Base-by-base conservation (phyloP, 2,797 vertebrate species). In the Melanotaenia pygmaea region DNA sequence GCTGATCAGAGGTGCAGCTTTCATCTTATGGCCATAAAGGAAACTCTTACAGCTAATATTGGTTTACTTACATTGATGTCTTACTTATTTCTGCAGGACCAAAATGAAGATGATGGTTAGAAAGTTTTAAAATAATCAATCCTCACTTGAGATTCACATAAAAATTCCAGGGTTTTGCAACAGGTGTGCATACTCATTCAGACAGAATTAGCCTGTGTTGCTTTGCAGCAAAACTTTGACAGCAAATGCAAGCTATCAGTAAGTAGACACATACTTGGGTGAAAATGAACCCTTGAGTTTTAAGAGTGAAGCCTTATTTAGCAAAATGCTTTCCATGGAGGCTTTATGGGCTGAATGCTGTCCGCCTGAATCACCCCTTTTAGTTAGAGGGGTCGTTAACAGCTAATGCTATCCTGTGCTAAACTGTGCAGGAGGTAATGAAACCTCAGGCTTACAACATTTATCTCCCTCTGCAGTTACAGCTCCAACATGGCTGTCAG, bases 301-400 rank as follows among this genome's bases (percentile, higher is more conserved):
- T 72, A 83, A 80, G 76, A 88, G 78, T n/a, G 67, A 8, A 11
- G 73, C 81, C 79, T 87, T 87, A 86, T 89, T 91, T 88, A 86
- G 88, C 32, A 24, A 40, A 84, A 89, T 76, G 72, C 75, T 80
- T 67, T 84, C 80, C 53, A 14, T 0, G 59, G 64, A 34, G 81
- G 72, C 74, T 88, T 92, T 81, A 86, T 71, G 62, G 57, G 68
- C 78, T 61, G 73, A 80, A 86, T 72, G 76, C 73, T 78, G 86
- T 77, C 82, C 40, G 65, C 76, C 88, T 89, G 85, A 89, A 85
- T 93, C 84, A 82, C 84, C 80, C 72, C 64, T 90, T 91, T 89
- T 92, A 92, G 88, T 89, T 74, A 64, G 84, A 86, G 72, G 77
- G 68, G 84, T 70, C 88, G 83, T 93, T 92, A 93, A 92, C 87